Evolutionary conservation across 2,888 invertebrate genomes (phyloP).

Genomic region (Chesias legatella): DNA sequence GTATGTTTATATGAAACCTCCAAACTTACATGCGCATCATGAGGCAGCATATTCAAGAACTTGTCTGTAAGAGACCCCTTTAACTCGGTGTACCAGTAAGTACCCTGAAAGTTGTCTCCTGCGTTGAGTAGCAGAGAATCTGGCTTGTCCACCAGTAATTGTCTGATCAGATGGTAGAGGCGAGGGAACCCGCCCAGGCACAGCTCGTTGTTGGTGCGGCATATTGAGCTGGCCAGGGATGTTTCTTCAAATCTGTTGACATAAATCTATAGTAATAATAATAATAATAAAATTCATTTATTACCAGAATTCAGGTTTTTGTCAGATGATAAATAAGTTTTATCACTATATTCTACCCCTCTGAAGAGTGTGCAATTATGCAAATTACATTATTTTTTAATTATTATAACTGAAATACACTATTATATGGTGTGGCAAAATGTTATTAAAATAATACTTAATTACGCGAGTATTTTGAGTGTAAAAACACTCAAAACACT

Average conservation of each 20-base stretch:
- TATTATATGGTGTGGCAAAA: too few relatives aligned
- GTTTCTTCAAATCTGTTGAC: constrained; percentile 81
- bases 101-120: constrained; percentile 92
- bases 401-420: too few relatives aligned
- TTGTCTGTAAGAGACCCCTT: constrained; percentile 86
- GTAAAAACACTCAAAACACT: too few relatives aligned
- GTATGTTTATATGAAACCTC: too few relatives aligned
- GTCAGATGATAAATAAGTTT: too few relatives aligned
- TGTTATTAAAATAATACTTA: too few relatives aligned
- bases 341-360: too few relatives aligned
- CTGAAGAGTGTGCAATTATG: too few relatives aligned
- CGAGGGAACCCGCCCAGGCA: constrained; percentile 87
- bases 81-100: constrained; percentile 89
- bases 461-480: too few relatives aligned
- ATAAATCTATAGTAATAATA: background rate
- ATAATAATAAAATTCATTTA: too few relatives aligned
- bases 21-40: constrained; percentile 88
- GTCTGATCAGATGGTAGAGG: constrained; percentile 78
- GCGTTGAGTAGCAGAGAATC: constrained; percentile 87
- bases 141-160: constrained; percentile 67
- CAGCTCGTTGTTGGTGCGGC: constrained; percentile 67
- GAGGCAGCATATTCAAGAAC: constrained; percentile 87
- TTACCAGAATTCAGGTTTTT: too few relatives aligned
- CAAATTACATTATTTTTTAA: too few relatives aligned
- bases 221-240: constrained; percentile 75